These are phyloP conservation scores for Centrocercus urophasianus DNA, from an alignment of 2,113 vertebrate species.

Conservation along the genomic window DNA sequence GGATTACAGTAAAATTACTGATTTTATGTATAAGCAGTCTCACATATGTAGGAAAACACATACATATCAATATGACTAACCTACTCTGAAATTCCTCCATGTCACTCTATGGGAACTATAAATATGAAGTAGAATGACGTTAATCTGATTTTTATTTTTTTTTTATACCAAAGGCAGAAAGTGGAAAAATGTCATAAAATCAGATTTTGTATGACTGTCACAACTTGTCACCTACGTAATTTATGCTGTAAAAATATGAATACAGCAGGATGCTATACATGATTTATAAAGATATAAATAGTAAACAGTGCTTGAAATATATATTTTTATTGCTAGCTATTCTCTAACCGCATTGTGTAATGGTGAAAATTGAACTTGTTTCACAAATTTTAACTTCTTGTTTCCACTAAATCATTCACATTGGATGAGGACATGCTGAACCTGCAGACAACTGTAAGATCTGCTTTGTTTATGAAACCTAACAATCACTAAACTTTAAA, in stretches of 20 bases:
- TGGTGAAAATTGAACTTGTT: conserved; percentile 22
- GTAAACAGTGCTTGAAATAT: conserved; percentile 55
- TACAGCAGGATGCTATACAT: conserved; percentile 43
- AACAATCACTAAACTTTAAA: conserved; percentile 17
- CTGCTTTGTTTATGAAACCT: conserved; percentile 11
- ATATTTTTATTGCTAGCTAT: conserved; percentile 36
- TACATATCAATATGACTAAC: background rate
- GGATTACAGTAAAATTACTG: background rate
- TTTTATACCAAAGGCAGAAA: conserved; percentile 32
- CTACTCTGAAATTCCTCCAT: conserved; percentile 10
- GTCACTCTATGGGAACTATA: conserved; percentile 6
- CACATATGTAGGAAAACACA: conserved; percentile 6
- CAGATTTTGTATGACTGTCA: conserved; percentile 64
- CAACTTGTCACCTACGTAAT: conserved; percentile 60
- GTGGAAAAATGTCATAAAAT: conserved; percentile 51
- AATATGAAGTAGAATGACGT: conserved; percentile 26
- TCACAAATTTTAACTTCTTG: conserved; percentile 13
- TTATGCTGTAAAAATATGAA: conserved; percentile 69
- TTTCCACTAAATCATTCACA: background rate
- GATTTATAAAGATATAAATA: conserved; percentile 70
- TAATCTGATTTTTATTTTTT: conserved; percentile 7
- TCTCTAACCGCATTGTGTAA: conserved; percentile 1
- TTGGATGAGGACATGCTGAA: background rate
- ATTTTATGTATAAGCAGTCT: conserved; percentile 14
- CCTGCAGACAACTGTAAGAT: background rate